These are phyloP conservation scores for Antheraea yamamai DNA, from an alignment of 2,888 invertebrate species.

Conservation along the genomic window DNA sequence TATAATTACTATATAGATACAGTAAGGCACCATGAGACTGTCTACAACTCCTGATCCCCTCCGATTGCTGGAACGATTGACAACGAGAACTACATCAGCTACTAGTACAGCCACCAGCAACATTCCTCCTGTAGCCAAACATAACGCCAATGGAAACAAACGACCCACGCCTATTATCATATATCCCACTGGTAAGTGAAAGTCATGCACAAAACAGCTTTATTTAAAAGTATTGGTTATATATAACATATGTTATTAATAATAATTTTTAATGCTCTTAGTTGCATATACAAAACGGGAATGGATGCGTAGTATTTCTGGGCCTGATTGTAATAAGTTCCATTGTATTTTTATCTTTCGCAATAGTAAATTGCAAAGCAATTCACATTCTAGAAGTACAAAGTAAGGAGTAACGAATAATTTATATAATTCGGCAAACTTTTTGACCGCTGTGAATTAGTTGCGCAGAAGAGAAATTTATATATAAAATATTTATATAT, in stretches of 20 bases:
- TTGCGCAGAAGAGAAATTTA: too few relatives aligned
- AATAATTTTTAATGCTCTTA: neutral
- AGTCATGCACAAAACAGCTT: neutral
- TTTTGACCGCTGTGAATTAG: too few relatives aligned
- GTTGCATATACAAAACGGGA: neutral
- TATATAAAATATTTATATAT: too few relatives aligned
- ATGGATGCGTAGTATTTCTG: too few relatives aligned
- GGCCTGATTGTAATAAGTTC: too few relatives aligned
- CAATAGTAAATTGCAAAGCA: too few relatives aligned
- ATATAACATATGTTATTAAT: neutral
- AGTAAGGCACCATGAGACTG: slow-evolving; percentile 52
- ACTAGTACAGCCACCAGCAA: slow-evolving; percentile 47
- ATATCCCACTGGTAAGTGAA: slow-evolving; percentile 44
- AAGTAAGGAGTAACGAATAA: too few relatives aligned
- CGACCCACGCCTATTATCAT: slow-evolving; percentile 86
- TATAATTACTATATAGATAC: neutral
- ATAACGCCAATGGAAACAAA: slow-evolving; percentile 81
- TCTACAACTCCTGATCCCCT: slow-evolving; percentile 50
- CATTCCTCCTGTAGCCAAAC: slow-evolving; percentile 54
- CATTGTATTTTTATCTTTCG: too few relatives aligned
- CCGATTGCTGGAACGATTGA: slow-evolving; percentile 57
- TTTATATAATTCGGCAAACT: too few relatives aligned
- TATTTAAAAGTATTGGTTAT: neutral
- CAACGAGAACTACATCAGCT: slow-evolving; percentile 46
- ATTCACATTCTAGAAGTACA: too few relatives aligned